Evolutionary conservation across 2,797 vertebrate species (phyloP).

Genomic region (Macrochelys suwanniensis): DNA sequence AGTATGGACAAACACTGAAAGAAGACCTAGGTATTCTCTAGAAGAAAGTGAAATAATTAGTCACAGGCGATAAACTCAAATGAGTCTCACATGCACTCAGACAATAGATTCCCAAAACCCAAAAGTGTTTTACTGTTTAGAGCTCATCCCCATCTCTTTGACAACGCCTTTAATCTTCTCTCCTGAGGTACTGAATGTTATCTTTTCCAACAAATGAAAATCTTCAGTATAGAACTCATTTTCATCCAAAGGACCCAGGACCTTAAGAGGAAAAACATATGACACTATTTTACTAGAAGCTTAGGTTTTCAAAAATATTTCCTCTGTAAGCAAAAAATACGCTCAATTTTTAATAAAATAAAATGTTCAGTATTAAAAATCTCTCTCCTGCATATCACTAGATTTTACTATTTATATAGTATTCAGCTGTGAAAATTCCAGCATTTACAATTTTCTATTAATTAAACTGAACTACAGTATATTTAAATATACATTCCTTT

Average conservation of each 20-base stretch:
- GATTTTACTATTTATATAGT: neutral
- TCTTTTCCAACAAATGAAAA: slow-evolving; percentile 93
- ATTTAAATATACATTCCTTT: neutral
- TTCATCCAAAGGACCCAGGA: slow-evolving; percentile 88
- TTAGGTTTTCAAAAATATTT: neutral
- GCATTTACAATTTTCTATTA: neutral
- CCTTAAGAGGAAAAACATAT: slow-evolving; percentile 78
- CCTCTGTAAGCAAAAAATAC: slow-evolving; percentile 8
- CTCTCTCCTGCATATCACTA: neutral
- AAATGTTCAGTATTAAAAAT: neutral
- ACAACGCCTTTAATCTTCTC: slow-evolving; percentile 91
- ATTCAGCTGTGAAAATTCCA: neutral
- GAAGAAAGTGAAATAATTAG: neutral
- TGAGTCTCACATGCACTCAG: neutral
- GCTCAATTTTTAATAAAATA: neutral
- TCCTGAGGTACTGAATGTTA: slow-evolving; percentile 87
- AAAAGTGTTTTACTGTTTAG: slow-evolving; percentile 87
- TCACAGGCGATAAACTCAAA: neutral
- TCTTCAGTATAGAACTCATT: slow-evolving; percentile 90
- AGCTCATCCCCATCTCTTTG: slow-evolving; percentile 87
- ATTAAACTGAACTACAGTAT: neutral
- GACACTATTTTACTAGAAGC: neutral
- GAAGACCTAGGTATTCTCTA: neutral
- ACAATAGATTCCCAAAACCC: neutral
- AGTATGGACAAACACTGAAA: neutral